phyloP scores from a whole-genome alignment of 1,140 invertebrate species.

The Anagrus nilaparvatae region DNA sequence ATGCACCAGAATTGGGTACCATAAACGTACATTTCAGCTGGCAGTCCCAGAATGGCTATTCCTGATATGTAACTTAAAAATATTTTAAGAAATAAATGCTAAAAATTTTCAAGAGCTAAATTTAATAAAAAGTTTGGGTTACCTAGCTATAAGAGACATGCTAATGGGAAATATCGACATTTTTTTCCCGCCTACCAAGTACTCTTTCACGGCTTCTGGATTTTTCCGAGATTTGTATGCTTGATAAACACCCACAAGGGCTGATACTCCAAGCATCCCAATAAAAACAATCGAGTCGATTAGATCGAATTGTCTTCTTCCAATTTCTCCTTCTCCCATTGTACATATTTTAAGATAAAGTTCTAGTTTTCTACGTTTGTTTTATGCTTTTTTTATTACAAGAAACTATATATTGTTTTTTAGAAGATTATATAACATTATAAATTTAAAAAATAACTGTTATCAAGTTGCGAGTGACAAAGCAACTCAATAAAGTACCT shows the following conservation, averaged over 20 bases:
- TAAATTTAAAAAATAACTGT: too few relatives aligned
- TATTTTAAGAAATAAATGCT: not conserved
- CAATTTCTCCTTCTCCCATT: too few relatives aligned
- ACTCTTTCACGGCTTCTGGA: conserved; percentile 50
- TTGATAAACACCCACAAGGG: conserved; percentile 56
- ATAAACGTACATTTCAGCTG: conserved; percentile 84
- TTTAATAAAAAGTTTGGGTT: conserved; percentile 4
- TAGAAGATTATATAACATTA: too few relatives aligned
- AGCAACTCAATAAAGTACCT: too few relatives aligned
- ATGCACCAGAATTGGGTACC: conserved; percentile 70
- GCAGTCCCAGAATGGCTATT: conserved; percentile 79
- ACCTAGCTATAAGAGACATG: conserved; percentile 56
- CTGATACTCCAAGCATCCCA: conserved; percentile 50
- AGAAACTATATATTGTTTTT: too few relatives aligned
- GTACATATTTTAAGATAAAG: too few relatives aligned
- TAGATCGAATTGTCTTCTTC: conserved; percentile 31
- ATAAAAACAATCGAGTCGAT: conserved; percentile 51
- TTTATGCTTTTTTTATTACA: too few relatives aligned
- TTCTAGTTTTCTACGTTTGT: too few relatives aligned
- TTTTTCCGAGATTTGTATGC: conserved; percentile 46
- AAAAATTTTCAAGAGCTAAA: not conserved
- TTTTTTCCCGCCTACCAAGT: conserved; percentile 51
- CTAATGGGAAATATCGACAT: conserved; percentile 55
- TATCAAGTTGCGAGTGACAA: too few relatives aligned
- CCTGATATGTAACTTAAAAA: conserved; percentile 74